Percentiles rank a stretch among this genome's conserved stretches.
Evolutionary conservation across 2,113 vertebrate species (phyloP).

Genomic region (Axis porcinus): DNA sequence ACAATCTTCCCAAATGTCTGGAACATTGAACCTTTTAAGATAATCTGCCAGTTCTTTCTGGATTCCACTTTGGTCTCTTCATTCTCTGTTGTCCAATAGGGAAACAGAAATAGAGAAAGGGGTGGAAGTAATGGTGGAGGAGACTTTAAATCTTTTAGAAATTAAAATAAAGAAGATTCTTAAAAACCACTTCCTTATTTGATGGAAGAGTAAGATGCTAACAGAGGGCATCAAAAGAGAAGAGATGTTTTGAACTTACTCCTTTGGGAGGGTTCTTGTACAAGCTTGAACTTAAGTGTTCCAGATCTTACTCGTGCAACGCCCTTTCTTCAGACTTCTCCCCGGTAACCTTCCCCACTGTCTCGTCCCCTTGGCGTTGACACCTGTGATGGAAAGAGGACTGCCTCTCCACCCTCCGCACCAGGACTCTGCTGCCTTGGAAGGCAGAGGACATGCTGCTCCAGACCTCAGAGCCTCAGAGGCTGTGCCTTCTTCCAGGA

Average conservation of each 20-base stretch:
- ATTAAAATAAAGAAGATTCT: background rate
- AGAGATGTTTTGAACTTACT: background rate
- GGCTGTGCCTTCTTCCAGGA: conserved; percentile 16
- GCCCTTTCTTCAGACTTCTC: background rate
- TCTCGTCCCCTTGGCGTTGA: background rate
- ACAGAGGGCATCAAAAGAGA: background rate
- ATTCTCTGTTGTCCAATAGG: background rate
- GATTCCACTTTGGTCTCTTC: background rate
- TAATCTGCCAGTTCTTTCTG: background rate
- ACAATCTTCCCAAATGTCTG: background rate
- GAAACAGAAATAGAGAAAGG: background rate
- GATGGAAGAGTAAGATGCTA: background rate
- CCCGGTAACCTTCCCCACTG: background rate
- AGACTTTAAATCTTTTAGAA: background rate
- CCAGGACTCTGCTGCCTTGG: background rate
- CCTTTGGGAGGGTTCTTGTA: background rate
- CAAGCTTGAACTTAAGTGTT: background rate
- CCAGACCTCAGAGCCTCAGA: background rate
- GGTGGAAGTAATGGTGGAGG: background rate
- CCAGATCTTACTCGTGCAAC: background rate
- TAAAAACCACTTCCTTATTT: background rate
- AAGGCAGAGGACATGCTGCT: background rate
- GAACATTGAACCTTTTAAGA: background rate
- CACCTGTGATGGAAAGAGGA: background rate
- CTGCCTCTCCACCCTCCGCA: background rate